Conservation (phyloP, 2,113 vertebrate genomes). For the Mungos mungo region DNA sequence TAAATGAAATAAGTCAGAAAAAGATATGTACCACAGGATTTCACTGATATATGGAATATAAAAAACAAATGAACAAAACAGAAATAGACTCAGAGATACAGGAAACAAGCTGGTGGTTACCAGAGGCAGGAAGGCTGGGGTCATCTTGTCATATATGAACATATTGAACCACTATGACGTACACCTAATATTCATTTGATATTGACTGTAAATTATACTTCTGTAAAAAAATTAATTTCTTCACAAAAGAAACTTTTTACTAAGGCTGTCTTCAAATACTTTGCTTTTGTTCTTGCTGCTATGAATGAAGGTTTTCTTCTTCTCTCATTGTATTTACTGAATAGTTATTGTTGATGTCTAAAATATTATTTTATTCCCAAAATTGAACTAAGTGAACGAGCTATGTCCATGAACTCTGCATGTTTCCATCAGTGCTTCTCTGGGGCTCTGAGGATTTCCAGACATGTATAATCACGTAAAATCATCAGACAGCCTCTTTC, state of each 20-base stretch:
- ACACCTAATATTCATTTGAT: neutral
- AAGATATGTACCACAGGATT: neutral
- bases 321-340: neutral
- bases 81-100: neutral
- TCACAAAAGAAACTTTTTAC: neutral
- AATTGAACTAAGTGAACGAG: neutral
- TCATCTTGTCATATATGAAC: neutral
- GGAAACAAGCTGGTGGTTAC: neutral
- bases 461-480: neutral
- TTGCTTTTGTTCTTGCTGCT: neutral
- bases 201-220: neutral
- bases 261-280: conserved; percentile 38
- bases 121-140: neutral
- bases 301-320: neutral
- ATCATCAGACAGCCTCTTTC: neutral
- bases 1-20: neutral
- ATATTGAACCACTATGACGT: neutral
- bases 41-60: neutral
- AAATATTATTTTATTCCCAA: neutral
- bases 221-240: neutral
- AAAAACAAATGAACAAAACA: neutral
- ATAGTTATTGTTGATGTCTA: neutral
- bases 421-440: neutral
- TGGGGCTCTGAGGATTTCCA: neutral
- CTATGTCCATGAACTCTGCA: neutral